Conservation (phyloP, 1,140 invertebrate species). For the Drosophila punjabiensis region DNA sequence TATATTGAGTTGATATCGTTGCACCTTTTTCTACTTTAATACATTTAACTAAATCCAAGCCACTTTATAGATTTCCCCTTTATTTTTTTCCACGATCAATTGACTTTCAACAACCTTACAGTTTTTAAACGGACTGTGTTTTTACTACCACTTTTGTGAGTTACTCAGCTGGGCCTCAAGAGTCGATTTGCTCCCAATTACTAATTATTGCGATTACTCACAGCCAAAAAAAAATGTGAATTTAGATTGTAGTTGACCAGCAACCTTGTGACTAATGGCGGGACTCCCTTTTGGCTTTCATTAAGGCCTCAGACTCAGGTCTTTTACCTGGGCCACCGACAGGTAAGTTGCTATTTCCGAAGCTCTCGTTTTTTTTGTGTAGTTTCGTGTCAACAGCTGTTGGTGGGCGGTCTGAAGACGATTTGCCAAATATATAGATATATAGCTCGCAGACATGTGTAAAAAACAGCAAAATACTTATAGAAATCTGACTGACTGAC, state of each 20-base stretch:
- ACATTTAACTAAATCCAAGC: background rate
- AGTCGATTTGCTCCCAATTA: slow-evolving; percentile 57
- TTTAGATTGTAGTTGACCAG: slow-evolving; percentile 57
- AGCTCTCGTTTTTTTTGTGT: slow-evolving; percentile 5
- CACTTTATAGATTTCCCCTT: no score
- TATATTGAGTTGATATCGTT: background rate
- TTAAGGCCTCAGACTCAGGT: slow-evolving; percentile 16
- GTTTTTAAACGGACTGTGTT: slow-evolving; percentile 13
- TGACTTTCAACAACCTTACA: background rate
- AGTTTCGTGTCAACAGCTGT: slow-evolving; percentile 63
- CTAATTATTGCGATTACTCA: slow-evolving; percentile 62
- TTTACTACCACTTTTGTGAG: slow-evolving; percentile 12
- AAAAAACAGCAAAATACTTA: slow-evolving; percentile 11
- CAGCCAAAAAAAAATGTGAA: slow-evolving; percentile 39
- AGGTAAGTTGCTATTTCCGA: slow-evolving; percentile 62
- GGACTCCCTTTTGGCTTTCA: slow-evolving; percentile 30
- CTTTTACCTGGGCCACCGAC: slow-evolving; percentile 20
- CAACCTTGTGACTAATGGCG: slow-evolving; percentile 44
- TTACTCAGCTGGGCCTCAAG: slow-evolving; percentile 1
- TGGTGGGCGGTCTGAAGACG: slow-evolving; percentile 62
- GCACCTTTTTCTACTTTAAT: background rate
- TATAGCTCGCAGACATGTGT: no score
- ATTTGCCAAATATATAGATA: slow-evolving; percentile 21
- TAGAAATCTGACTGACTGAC: slow-evolving; percentile 28
- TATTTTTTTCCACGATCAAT: background rate